phyloP scores from a whole-genome alignment of 1,140 invertebrate species.

The Calephelis virginiensis region DNA sequence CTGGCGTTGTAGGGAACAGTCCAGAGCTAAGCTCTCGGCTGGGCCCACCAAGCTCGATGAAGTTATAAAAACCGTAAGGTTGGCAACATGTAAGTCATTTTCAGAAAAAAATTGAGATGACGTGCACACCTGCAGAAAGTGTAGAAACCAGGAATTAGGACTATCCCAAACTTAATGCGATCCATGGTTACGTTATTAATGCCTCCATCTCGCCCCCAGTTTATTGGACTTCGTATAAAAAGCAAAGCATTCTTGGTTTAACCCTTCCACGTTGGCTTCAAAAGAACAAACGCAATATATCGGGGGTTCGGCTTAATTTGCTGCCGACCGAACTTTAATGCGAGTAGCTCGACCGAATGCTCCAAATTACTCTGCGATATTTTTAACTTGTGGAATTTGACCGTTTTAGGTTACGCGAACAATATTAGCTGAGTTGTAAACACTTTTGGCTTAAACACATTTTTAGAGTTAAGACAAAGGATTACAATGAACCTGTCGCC shows the following conservation, averaged over 20 bases:
- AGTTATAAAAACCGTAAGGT: too few species aligned
- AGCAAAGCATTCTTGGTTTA: conserved; percentile 79
- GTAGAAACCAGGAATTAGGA: neutral
- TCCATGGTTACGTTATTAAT: neutral
- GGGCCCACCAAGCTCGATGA: too few species aligned
- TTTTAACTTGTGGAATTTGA: conserved; percentile 73
- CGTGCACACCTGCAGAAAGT: neutral
- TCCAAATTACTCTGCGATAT: conserved; percentile 75
- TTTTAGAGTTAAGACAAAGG: too few species aligned
- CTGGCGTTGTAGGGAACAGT: too few species aligned
- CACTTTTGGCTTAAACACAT: conserved; percentile 8
- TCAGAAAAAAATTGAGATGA: neutral
- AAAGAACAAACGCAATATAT: conserved; percentile 79
- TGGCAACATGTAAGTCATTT: neutral
- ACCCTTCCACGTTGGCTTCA: conserved; percentile 75
- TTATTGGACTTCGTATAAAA: conserved; percentile 74
- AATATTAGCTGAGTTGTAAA: conserved; percentile 63
- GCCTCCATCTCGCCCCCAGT: conserved; percentile 38
- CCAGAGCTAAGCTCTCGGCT: too few species aligned
- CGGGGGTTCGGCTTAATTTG: conserved; percentile 73
- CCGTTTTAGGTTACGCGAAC: conserved; percentile 67
- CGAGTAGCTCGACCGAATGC: conserved; percentile 65
- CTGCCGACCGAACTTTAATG: conserved; percentile 68
- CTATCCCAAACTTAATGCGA: neutral
- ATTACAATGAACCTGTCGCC: neutral